Conservation (phyloP, 1,140 invertebrate species). For the Macrosteles quadrilineatus region DNA sequence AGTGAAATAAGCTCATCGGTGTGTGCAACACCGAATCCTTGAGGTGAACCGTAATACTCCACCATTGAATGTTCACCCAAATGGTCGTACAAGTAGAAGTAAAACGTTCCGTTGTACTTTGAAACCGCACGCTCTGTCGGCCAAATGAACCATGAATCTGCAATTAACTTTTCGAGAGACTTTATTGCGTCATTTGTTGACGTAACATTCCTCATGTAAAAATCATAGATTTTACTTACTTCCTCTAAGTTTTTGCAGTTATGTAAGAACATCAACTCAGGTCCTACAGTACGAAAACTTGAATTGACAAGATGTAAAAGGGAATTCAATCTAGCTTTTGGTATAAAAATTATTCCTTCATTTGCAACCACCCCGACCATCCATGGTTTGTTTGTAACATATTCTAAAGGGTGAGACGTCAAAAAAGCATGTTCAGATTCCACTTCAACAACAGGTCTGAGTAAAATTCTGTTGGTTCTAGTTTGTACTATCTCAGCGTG, state of each 20-base stretch:
- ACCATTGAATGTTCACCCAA: background rate
- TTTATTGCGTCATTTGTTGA: background rate
- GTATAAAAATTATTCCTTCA: background rate
- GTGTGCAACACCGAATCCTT: background rate
- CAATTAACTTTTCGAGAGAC: background rate
- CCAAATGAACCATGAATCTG: constrained; percentile 7
- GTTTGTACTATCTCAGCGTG: background rate
- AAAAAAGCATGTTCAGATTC: background rate
- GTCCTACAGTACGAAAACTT: background rate
- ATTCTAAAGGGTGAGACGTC: background rate
- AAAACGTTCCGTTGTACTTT: background rate
- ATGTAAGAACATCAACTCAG: background rate
- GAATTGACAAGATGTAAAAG: background rate
- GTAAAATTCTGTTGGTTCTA: background rate
- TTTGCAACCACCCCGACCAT: background rate
- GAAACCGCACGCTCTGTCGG: background rate
- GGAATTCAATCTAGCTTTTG: background rate
- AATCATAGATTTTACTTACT: background rate
- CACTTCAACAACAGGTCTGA: background rate
- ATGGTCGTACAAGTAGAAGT: constrained; percentile 3
- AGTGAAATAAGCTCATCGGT: background rate
- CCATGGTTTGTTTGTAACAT: background rate
- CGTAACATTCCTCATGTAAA: background rate
- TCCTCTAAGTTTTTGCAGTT: background rate
- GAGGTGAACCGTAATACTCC: background rate